Conservation (phyloP, 2,797 vertebrate species). For the Cirrhinus mrigala region DNA sequence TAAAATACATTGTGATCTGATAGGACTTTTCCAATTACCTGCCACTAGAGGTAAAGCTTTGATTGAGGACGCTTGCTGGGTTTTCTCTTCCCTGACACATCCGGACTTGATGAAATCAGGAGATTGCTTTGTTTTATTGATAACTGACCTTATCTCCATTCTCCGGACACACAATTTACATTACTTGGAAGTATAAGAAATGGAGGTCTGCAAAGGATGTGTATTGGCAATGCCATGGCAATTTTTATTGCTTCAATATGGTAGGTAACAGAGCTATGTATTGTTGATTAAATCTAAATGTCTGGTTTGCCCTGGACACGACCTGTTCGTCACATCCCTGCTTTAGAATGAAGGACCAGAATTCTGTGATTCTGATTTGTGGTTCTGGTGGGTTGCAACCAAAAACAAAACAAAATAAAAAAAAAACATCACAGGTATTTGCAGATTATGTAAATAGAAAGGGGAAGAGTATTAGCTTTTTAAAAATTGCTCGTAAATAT, state of each 20-base stretch:
- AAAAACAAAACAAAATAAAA: background rate
- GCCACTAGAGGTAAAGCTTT: constrained; percentile 31
- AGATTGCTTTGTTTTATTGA: constrained; percentile 56
- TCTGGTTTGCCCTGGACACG: constrained; percentile 16
- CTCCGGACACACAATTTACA: constrained; percentile 41
- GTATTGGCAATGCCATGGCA: constrained; percentile 18
- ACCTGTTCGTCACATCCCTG: background rate
- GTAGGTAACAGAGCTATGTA: constrained; percentile 6
- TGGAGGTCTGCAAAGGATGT: background rate
- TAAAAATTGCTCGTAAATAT: no score
- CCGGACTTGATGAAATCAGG: constrained; percentile 34
- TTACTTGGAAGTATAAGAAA: constrained; percentile 24
- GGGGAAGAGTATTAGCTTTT: background rate
- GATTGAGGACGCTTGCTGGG: constrained; percentile 35
- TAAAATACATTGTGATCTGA: constrained; percentile 52
- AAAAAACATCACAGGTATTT: background rate
- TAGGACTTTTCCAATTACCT: constrained; percentile 56
- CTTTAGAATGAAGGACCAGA: background rate
- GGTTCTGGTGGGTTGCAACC: background rate
- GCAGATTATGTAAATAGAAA: background rate
- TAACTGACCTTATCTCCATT: constrained; percentile 38
- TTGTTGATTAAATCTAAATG: constrained; percentile 21
- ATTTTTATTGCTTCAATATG: constrained; percentile 21
- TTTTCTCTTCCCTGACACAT: constrained; percentile 34
- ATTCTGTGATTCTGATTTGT: background rate